Evolutionary conservation across 2,888 invertebrate species (phyloP).

Genomic region (Oxyteleia sp.): DNA sequence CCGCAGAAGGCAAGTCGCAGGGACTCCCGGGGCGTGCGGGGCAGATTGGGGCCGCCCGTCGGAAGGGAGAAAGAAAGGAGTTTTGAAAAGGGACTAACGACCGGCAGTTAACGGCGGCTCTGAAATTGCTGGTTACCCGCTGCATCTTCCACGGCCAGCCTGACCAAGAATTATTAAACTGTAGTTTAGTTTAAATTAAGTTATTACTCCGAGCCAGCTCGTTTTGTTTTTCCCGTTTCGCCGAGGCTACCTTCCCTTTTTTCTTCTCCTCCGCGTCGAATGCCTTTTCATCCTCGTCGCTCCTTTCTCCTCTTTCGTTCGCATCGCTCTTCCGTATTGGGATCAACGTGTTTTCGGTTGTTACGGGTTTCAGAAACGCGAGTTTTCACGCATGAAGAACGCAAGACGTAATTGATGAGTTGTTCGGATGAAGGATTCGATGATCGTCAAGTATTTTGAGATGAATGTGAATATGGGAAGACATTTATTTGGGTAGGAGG

Average conservation of each 20-base stretch:
- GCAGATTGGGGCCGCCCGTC: conserved; percentile 62
- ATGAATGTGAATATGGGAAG: too few species aligned
- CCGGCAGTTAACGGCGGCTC: conserved; percentile 88
- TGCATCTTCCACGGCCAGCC: conserved; percentile 84
- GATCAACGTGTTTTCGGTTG: conserved; percentile 25
- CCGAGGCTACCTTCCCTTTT: conserved; percentile 68
- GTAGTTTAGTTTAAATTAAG: conserved; percentile 88
- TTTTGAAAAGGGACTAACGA: conserved; percentile 88
- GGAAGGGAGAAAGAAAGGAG: conserved; percentile 84
- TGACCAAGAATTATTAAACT: conserved; percentile 87
- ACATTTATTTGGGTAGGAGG: too few species aligned
- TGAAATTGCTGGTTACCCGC: conserved; percentile 88
- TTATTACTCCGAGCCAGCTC: conserved; percentile 86
- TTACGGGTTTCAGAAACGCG: not conserved
- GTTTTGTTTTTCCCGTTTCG: conserved; percentile 82
- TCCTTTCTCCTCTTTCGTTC: conserved; percentile 44
- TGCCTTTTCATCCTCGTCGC: conserved; percentile 12
- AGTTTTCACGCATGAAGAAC: not conserved
- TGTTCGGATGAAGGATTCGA: not conserved
- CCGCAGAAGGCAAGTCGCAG: conserved; percentile 68
- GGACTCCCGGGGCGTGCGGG: conserved; percentile 60
- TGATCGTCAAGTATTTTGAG: too few species aligned
- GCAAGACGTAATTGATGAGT: not conserved
- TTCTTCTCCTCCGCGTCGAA: conserved; percentile 46
- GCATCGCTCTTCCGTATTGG: conserved; percentile 22